These are phyloP conservation scores for Julus scandinavius DNA, from an alignment of 2,888 invertebrate genomes.

Conservation along the genomic window DNA sequence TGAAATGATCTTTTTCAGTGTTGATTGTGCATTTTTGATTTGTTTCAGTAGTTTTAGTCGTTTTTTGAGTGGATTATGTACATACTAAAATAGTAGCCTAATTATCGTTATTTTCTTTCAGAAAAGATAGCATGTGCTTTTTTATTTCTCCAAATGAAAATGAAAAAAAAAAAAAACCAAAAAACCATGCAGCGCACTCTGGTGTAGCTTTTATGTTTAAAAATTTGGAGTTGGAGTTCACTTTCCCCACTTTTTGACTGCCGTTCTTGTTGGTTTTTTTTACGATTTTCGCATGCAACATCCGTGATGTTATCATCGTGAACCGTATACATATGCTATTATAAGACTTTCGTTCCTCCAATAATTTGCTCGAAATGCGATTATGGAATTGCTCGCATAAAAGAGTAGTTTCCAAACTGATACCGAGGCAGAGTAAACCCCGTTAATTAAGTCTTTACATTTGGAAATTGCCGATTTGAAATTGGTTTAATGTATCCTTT, in stretches of 20 bases:
- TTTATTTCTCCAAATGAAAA: slow-evolving; percentile 29
- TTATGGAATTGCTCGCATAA: slow-evolving; percentile 19
- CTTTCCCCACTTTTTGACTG: not conserved
- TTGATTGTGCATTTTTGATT: slow-evolving; percentile 42
- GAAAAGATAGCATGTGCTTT: slow-evolving; percentile 26
- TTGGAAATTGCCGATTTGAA: slow-evolving; percentile 35
- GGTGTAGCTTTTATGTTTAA: slow-evolving; percentile 26
- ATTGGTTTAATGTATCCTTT: slow-evolving; percentile 33
- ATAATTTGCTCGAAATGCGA: slow-evolving; percentile 38
- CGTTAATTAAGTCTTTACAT: slow-evolving; percentile 26
- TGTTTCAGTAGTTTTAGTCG: slow-evolving; percentile 22
- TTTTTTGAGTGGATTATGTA: slow-evolving; percentile 25
- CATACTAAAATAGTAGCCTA: slow-evolving; percentile 42
- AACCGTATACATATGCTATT: not conserved
- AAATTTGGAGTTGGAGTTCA: not conserved
- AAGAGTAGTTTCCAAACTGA: slow-evolving; percentile 25
- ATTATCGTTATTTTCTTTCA: slow-evolving; percentile 42
- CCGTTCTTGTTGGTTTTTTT: not conserved
- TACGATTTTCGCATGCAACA: not conserved
- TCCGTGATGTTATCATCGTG: not conserved
- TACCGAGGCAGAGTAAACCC: not conserved
- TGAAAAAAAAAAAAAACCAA: no score
- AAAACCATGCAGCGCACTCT: slow-evolving; percentile 33
- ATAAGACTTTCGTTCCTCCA: not conserved
- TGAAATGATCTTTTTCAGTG: slow-evolving; percentile 14